Base-by-base conservation (phyloP, 2,888 invertebrate genomes). In the Margaritifera margaritifera region DNA sequence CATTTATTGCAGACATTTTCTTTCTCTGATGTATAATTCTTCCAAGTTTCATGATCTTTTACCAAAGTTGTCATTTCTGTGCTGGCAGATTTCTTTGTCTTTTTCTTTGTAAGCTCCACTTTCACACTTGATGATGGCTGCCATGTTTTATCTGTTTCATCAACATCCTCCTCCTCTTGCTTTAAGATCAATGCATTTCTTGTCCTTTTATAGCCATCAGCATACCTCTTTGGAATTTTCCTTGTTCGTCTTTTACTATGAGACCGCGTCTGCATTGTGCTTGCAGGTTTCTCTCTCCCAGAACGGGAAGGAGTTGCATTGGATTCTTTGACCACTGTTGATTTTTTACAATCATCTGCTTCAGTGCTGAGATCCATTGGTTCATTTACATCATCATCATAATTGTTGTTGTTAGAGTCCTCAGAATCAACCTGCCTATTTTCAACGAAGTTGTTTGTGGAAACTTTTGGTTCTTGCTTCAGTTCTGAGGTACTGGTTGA, bases 1-100 rank as follows among this genome's bases (percentile, higher is more conserved):
- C 65, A 31, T 6, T 42, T 61, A 11, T 62, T 53, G 42, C 61
- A 54, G n/a, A 69, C 6, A 3, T 59, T 64, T 22, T 64, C 50
- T 27, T 69, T 65, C 22, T 64, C 65, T 5, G 69, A 60, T 25
- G 65, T 51, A 6, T 65, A 22, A 20, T 65, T 55, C 27, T n/a
- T 22, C 55, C 60, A 31, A 22, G 31, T 64, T 6, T 61, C 65
- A 57, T 61, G 19, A 31, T 64, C 61, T 22, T 65, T 52, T 18
- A 56, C 60, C 24, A 63, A 4, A 24, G 50, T 56, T 22, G 27
- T 63, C 18, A 51, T 52, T 42, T 51, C 52, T 67, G 4, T 57
- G 57, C 2, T 56, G 56, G 24, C 11, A 25, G 20, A 18, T 62
- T 51, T 55, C 61, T 15, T 51, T n/a, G 25, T 15, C 22, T 57